A percentile compares a stretch with the other conserved stretches of the same genome.
Evolutionary conservation across 2,888 invertebrate species (phyloP).

Genomic region (Xylota sylvarum): DNA sequence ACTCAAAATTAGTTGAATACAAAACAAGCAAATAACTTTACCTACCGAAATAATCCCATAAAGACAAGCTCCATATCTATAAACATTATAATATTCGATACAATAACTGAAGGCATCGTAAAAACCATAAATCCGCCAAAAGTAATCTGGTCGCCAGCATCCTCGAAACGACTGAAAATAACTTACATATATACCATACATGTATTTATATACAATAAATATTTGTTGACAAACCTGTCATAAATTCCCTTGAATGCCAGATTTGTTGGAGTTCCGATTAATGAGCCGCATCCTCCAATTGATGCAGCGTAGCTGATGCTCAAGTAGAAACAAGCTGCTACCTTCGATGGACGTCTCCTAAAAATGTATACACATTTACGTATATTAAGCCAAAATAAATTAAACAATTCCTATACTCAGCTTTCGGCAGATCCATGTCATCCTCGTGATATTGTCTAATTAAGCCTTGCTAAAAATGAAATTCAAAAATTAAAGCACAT

Average conservation of each 20-base stretch:
- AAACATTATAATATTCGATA: conserved; percentile 76
- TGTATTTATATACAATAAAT: not conserved
- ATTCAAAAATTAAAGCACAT: conserved; percentile 45
- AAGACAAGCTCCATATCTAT: conserved; percentile 79
- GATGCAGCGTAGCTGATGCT: conserved; percentile 91
- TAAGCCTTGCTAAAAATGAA: conserved; percentile 47
- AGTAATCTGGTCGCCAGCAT: conserved; percentile 78
- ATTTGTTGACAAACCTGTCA: conserved; percentile 85
- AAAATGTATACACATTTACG: conserved; percentile 72
- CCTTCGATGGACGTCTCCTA: conserved; percentile 87
- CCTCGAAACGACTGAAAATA: conserved; percentile 81
- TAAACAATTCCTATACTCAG: conserved; percentile 30
- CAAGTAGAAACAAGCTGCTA: conserved; percentile 90
- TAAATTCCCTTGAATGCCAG: conserved; percentile 92
- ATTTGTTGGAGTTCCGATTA: conserved; percentile 92
- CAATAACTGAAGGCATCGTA: conserved; percentile 78
- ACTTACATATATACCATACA: not conserved
- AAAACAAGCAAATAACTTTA: not conserved
- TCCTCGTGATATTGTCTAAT: conserved; percentile 35
- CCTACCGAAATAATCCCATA: conserved; percentile 81
- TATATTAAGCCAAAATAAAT: conserved; percentile 84
- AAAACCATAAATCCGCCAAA: conserved; percentile 80
- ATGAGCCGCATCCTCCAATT: conserved; percentile 90
- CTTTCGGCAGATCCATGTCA: conserved; percentile 20
- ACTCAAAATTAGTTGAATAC: not conserved